These are phyloP conservation scores for Rosalia funebris DNA, from an alignment of 2,888 invertebrate species.

Conservation along the genomic window DNA sequence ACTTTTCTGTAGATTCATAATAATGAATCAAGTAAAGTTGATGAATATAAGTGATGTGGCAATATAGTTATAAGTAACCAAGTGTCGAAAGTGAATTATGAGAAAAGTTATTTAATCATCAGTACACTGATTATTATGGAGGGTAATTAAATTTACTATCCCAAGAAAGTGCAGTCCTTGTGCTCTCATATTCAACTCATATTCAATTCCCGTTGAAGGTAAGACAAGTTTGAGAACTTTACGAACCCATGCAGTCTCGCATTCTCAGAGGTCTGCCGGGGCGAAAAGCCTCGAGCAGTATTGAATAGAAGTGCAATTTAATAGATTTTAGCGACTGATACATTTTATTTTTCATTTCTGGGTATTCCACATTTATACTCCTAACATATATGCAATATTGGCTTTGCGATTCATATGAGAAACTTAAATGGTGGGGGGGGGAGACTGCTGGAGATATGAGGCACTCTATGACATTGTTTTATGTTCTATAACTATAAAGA, in stretches of 20 bases:
- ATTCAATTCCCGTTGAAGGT: not conserved
- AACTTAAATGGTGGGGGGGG: too few species aligned
- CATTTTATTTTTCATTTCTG: not conserved
- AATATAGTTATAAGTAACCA: too few species aligned
- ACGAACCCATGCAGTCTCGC: not conserved
- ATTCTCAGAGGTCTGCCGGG: not conserved
- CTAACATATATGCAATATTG: too few species aligned
- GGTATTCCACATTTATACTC: too few species aligned
- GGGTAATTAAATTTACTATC: conserved; percentile 1
- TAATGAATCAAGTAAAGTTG: too few species aligned
- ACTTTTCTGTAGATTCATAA: too few species aligned
- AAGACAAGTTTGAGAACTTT: not conserved
- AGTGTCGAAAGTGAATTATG: not conserved
- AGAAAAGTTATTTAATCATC: not conserved
- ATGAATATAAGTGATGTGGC: too few species aligned
- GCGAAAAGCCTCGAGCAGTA: not conserved
- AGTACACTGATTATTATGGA: not conserved
- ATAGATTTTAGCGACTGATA: not conserved
- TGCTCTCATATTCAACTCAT: not conserved
- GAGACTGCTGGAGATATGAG: too few species aligned
- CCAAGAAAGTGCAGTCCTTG: not conserved
- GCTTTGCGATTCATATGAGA: too few species aligned
- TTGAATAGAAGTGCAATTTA: not conserved
- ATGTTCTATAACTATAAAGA: too few species aligned
- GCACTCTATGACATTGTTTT: too few species aligned